Evolutionary conservation across 2,113 vertebrate genomes (phyloP).

Genomic region (Anolis sagrei): DNA sequence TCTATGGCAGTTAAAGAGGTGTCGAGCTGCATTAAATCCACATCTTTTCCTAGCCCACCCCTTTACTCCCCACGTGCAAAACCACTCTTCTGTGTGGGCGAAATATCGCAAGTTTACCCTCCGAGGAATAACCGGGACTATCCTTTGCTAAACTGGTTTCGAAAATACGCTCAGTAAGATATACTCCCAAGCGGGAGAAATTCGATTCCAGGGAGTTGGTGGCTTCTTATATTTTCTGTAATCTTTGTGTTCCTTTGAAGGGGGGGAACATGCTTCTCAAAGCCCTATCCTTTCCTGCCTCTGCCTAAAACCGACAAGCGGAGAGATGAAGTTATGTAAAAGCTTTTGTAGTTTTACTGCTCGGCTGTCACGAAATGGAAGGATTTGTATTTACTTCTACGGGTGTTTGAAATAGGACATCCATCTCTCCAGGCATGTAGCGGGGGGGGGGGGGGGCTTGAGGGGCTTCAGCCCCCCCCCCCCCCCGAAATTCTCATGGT

Average conservation of each 20-base stretch:
- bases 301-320: not conserved
- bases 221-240: not conserved
- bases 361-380: not conserved
- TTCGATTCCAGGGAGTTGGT: not conserved
- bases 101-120: constrained; percentile 46
- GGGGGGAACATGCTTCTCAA: too few relatives aligned
- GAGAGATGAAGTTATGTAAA: not conserved
- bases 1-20: too few relatives aligned
- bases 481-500: too few relatives aligned
- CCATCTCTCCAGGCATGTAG: too few relatives aligned
- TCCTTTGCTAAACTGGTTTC: not conserved
- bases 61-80: not conserved
- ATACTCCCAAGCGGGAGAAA: not conserved
- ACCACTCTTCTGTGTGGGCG: not conserved
- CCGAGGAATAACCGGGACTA: not conserved
- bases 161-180: accelerated
- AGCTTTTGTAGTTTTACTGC: too few relatives aligned
- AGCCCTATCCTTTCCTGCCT: not conserved
- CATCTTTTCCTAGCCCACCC: not conserved
- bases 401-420: not conserved
- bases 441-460: too few relatives aligned
- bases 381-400: not conserved
- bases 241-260: not conserved
- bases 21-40: too few relatives aligned
- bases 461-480: too few relatives aligned